These are phyloP conservation scores for Heliconius charithonia DNA, from an alignment of 2,888 invertebrate genomes.

Conservation along the genomic window DNA sequence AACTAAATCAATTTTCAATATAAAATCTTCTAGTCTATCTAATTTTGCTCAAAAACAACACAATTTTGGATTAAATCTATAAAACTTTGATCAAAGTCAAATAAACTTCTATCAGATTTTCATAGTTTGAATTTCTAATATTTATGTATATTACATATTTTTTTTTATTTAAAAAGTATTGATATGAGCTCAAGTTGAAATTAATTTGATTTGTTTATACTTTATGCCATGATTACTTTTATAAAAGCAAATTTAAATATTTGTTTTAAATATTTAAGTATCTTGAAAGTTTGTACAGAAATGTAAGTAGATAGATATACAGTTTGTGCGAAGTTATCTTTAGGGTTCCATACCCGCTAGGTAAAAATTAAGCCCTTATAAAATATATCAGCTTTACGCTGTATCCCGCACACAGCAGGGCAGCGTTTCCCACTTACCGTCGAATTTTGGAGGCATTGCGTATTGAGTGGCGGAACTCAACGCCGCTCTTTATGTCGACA, in stretches of 20 bases:
- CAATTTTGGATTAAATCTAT: constrained; percentile 1
- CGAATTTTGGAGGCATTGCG: too few relatives aligned
- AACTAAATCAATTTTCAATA: neutral
- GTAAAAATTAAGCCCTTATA: too few relatives aligned
- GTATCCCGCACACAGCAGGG: too few relatives aligned
- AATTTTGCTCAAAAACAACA: neutral
- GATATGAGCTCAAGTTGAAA: neutral
- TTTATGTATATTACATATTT: neutral
- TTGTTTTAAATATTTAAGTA: too few relatives aligned
- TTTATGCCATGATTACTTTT: neutral
- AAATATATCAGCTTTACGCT: too few relatives aligned
- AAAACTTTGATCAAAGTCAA: constrained; percentile 18
- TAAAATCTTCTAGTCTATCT: neutral
- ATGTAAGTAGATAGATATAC: too few relatives aligned
- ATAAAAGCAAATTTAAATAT: neutral
- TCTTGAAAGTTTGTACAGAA: neutral
- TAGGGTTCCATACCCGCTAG: too few relatives aligned
- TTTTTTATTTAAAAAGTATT: neutral
- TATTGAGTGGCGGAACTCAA: too few relatives aligned
- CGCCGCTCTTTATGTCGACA: too few relatives aligned
- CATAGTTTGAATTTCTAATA: constrained; percentile 11
- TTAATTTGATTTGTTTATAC: neutral
- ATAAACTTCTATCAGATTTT: constrained; percentile 11
- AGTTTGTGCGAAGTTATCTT: too few relatives aligned
- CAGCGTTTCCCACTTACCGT: too few relatives aligned